Evolutionary conservation across 2,888 invertebrate species (phyloP).

Genomic region (Drosophila subsilvestris): DNA sequence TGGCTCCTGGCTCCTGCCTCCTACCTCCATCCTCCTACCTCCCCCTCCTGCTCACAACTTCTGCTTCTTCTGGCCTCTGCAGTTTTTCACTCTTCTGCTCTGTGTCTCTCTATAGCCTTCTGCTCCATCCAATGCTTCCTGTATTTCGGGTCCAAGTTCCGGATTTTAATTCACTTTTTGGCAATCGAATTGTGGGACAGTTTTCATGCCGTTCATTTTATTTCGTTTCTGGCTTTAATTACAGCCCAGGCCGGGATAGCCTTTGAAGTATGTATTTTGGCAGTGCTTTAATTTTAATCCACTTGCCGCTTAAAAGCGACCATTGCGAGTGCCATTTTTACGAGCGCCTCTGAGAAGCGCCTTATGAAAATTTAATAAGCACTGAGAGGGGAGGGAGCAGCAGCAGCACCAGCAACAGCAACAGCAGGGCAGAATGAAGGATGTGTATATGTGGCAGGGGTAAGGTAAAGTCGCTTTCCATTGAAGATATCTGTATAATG

Average conservation of each 20-base stretch:
- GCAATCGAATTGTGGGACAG: conserved; percentile 72
- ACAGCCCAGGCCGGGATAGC: conserved; percentile 21
- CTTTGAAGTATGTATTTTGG: conserved; percentile 56
- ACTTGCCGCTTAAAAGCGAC: conserved; percentile 58
- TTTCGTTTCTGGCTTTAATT: conserved; percentile 59
- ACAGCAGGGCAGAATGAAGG: background rate
- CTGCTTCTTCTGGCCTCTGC: conserved; percentile 29
- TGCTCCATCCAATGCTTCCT: conserved; percentile 19
- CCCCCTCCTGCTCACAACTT: too few relatives aligned
- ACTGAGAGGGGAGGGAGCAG: conserved; percentile 18
- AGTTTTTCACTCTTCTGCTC: conserved; percentile 40
- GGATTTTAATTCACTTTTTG: conserved; percentile 65
- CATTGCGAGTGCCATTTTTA: conserved; percentile 52
- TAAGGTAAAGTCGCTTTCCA: conserved; percentile 1
- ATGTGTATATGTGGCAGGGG: conserved; percentile 1
- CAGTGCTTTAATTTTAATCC: conserved; percentile 68
- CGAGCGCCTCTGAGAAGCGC: conserved; percentile 38
- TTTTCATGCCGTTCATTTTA: conserved; percentile 49
- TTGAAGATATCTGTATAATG: conserved; percentile 34
- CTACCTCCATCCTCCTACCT: too few relatives aligned
- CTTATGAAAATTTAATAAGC: conserved; percentile 76
- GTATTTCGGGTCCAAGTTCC: conserved; percentile 42
- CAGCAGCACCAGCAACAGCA: too few relatives aligned
- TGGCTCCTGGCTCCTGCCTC: background rate
- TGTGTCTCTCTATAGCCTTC: conserved; percentile 31